Evolutionary conservation across 2,888 invertebrate species (phyloP).

Genomic region (Ceratothoa steindachneri): DNA sequence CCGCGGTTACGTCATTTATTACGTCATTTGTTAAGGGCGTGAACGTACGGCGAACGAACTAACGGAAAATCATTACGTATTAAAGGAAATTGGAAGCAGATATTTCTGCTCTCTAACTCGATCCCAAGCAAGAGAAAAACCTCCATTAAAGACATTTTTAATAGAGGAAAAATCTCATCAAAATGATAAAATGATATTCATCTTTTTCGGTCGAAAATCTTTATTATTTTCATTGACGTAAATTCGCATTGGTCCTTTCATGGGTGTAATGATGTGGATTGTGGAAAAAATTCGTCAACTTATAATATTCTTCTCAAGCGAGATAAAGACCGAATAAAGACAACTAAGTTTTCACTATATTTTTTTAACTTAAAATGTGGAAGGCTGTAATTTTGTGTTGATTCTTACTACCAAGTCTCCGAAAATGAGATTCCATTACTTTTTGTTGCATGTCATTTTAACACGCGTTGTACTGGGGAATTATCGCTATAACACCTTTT

Average conservation of each 20-base stretch:
- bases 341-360: too few species aligned
- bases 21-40: neutral
- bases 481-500: slow-evolving; percentile 19
- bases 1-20: too few species aligned
- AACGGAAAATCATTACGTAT: neutral
- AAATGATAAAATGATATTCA: neutral
- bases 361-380: too few species aligned
- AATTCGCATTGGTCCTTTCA: too few species aligned
- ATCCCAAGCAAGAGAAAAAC: neutral
- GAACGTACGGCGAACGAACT: neutral
- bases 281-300: too few species aligned
- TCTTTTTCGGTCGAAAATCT: too few species aligned
- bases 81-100: neutral
- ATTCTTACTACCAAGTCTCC: neutral
- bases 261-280: too few species aligned
- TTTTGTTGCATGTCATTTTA: neutral
- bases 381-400: neutral
- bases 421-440: neutral
- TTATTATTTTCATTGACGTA: too few species aligned
- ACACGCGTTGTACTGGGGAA: neutral
- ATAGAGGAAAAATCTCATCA: neutral
- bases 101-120: neutral
- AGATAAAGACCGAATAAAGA: too few species aligned
- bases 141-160: neutral
- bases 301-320: too few species aligned